phyloP scores from a whole-genome alignment of 2,113 vertebrate species.

The Oceanites oceanicus region DNA sequence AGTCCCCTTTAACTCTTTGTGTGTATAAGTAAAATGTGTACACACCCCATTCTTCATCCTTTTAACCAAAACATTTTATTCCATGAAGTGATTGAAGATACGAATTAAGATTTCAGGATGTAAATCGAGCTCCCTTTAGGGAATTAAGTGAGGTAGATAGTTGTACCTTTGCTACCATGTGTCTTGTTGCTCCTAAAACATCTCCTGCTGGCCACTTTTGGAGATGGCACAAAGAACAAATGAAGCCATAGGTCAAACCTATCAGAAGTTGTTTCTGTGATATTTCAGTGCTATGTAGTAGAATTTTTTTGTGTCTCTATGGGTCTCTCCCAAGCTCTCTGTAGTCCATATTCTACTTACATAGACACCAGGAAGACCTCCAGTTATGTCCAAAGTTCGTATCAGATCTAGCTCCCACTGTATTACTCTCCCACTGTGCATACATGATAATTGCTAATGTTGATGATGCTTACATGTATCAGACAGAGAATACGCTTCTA shows the following conservation, averaged over 20 bases:
- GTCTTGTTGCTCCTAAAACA: not conserved
- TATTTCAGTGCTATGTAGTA: not conserved
- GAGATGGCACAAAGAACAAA: not conserved
- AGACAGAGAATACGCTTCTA: not conserved
- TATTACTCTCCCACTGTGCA: not conserved
- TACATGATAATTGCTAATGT: not conserved
- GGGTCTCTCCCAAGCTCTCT: not conserved
- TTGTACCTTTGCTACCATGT: not conserved
- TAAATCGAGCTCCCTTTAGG: not conserved
- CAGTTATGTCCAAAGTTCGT: not conserved
- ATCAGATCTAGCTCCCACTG: not conserved
- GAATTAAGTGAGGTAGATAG: not conserved
- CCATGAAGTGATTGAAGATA: not conserved
- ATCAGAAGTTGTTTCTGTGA: not conserved
- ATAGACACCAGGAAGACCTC: not conserved
- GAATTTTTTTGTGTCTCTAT: not conserved
- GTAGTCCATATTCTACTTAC: not conserved
- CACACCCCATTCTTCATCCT: not conserved
- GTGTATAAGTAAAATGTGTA: not conserved
- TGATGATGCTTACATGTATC: not conserved
- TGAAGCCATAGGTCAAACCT: not conserved
- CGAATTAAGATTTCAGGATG: not conserved
- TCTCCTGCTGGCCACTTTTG: not conserved
- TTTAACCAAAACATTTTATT: not conserved
- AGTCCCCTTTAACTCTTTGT: too few species aligned